Base-by-base conservation (phyloP, 2,888 invertebrate genomes). In the Syrphus vitripennis region DNA sequence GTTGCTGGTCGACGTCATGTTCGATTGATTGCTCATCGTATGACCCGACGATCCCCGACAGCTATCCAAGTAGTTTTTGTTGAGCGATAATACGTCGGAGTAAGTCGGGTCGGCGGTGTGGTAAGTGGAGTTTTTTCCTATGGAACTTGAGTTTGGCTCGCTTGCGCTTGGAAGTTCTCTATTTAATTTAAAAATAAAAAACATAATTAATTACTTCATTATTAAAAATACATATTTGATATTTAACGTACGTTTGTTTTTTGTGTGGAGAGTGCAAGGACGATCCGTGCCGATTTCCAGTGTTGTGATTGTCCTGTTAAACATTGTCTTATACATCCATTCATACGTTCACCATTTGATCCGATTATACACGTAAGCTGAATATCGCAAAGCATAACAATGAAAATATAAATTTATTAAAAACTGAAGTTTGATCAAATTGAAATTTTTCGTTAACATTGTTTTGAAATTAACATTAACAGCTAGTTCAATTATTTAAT, bases 121-220 rank as follows among this genome's bases (percentile, higher is more conserved):
- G 96, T 93, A 95, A 96, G 93, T 97, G 97, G 93, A 96, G 95
- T 93, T 97, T 97, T 94, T 96, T 95, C 94, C 97, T 94, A 93
- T 96, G 95, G 94, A 97, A 97, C 93, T 96, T 96, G 93, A 96
- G 95, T 93, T 92, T 92, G 87, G 90, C 90, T 91, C 92, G 90
- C 75, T 90, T 92, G 88, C 92, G 92, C 89, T 92, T 92, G 87
- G 89, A 88, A 81, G 88, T 89, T 92, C 92, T 89, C 92, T 92
- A 70, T 53, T 59, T 55, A 37, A 70, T 63, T 12, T 1, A 10
- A 55, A 57, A 75, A 4, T 72, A 9, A 21, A 74, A 21, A 45
- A 21, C 26, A 72, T n/a, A 12, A 37, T 40, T 37, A 14, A 48
- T 21, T 48, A 4, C 14, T 21, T 48, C 0, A 21, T 48, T 12